Evolutionary conservation across 1,140 invertebrate genomes (phyloP), one percentile per base, ranked within the genome.

Genomic region (Eupeodes corollae): DNA sequence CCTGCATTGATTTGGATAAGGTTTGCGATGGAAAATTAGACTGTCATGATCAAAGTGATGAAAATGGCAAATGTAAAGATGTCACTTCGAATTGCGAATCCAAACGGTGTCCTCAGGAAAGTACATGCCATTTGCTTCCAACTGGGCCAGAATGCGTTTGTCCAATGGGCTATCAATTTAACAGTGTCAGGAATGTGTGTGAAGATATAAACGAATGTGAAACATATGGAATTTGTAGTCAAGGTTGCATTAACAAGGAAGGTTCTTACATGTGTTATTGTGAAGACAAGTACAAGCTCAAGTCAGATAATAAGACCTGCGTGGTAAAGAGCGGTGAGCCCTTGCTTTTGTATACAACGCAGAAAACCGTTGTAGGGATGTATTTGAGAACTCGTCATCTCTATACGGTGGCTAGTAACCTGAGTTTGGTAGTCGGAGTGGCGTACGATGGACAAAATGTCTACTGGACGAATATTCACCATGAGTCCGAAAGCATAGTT

Each of bases 161-260:
- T 46, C 67, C 63, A 0, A 37, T 31, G 6, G 75, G 75, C 1
- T 75, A 66, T 51, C 52, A 61, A 6, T 47, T 55, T 34, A 54
- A 58, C 21, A 49, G 60, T 26, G 52, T 61, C 13, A 54, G 57
- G 37, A 55, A 64, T 34, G 53, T 54, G 16, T 75, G 73, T 52
- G 48, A 52, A 72, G 88, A 94, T 62, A 79, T 91, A 14, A 74
- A 94, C 64, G 91, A 94, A 67, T 94, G 91, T 63, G 74, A 80
- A 46, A 70, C 63, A 9, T 81, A 78, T 39, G 82, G 84, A 9
- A 69, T 76, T 0, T 98, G 94, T 56, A 85, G 86, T 46, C 94
- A 98, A 62, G 63, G 67, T 42, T 98, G 94, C 58, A 64, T 74
- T 15, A 94, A 97, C 60, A 77, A 68, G 0, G 70, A 71, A 0